phyloP scores from a whole-genome alignment of 2,888 invertebrate genomes.

The Byasa hedistus region DNA sequence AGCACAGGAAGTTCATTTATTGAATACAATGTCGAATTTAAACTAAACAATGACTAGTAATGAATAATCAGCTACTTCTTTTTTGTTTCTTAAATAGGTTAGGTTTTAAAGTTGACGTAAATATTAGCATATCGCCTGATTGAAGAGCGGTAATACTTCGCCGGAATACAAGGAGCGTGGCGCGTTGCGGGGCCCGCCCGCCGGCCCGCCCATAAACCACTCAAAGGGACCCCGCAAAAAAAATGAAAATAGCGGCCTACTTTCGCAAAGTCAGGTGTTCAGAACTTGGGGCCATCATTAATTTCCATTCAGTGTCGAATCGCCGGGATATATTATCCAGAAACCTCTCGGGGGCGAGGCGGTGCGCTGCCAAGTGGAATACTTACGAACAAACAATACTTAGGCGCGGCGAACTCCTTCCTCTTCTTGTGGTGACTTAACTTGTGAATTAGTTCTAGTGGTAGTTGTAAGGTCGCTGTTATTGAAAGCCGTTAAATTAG shows the following conservation, averaged over 20 bases:
- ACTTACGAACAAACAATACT: slow-evolving; percentile 16
- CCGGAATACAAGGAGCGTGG: slow-evolving; percentile 17
- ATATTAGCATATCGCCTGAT: slow-evolving; percentile 3
- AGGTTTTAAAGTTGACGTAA: neutral
- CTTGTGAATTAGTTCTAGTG: no score
- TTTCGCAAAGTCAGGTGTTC: slow-evolving; percentile 69
- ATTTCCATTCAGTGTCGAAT: slow-evolving; percentile 68
- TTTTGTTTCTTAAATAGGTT: no score
- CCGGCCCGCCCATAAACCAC: slow-evolving; percentile 48
- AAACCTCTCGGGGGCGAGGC: slow-evolving; percentile 6
- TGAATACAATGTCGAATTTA: no score
- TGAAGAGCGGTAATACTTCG: slow-evolving; percentile 6
- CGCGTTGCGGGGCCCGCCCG: slow-evolving; percentile 5
- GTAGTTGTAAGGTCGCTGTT: no score
- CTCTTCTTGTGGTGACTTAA: no score
- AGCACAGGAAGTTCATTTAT: no score
- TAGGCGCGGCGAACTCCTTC: neutral
- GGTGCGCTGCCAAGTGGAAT: slow-evolving; percentile 14
- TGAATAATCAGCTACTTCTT: no score
- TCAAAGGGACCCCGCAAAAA: slow-evolving; percentile 52
- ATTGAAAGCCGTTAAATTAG: no score
- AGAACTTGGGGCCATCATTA: slow-evolving; percentile 63
- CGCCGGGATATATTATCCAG: slow-evolving; percentile 35
- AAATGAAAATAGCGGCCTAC: slow-evolving; percentile 56
- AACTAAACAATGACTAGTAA: no score